phyloP scores from a whole-genome alignment of 2,113 vertebrate genomes.

The Eulacestoma nigropectus region DNA sequence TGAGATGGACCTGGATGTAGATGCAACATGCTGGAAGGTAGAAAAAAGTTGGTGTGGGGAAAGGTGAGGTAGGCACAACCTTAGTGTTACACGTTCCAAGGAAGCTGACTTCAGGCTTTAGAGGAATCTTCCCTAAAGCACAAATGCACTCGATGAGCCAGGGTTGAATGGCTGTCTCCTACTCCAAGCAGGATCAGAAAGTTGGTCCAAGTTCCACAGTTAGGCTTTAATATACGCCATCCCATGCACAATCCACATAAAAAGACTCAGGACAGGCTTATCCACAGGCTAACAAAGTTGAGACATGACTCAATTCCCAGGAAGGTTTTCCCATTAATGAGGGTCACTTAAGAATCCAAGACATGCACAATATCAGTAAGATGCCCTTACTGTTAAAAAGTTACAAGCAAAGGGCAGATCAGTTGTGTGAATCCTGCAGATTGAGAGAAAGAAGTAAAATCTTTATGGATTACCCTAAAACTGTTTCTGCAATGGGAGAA shows the following conservation, averaged over 20 bases:
- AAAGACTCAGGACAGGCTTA: neutral
- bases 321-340: neutral
- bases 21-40: neutral
- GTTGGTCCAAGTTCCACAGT: neutral
- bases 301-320: neutral
- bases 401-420: neutral
- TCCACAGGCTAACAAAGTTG: neutral
- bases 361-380: neutral
- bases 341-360: neutral
- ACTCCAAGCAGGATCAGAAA: neutral
- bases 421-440: neutral
- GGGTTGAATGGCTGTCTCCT: neutral
- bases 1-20: neutral
- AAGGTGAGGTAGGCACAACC: neutral
- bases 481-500: neutral
- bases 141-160: neutral
- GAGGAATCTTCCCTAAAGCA: neutral
- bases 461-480: neutral
- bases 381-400: neutral
- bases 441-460: neutral
- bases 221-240: neutral
- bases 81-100: neutral
- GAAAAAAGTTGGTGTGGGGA: neutral
- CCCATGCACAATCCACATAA: neutral
- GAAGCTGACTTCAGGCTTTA: neutral